These are phyloP conservation scores for Bradypodion ventrale DNA, from an alignment of 2,797 vertebrate species.

Conservation along the genomic window DNA sequence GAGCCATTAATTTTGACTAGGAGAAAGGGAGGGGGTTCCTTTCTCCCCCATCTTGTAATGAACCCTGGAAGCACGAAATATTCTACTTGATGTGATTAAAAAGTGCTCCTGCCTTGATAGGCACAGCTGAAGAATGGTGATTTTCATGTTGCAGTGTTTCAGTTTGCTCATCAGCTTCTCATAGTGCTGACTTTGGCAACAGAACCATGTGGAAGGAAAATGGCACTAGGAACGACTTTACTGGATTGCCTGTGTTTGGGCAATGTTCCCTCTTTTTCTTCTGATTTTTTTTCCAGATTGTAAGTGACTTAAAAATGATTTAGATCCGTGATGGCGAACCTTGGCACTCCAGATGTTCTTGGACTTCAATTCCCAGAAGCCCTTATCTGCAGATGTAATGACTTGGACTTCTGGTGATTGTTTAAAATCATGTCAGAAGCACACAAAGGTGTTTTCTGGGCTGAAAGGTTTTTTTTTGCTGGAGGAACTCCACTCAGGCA, in stretches of 20 bases:
- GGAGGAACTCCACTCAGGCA: too few relatives aligned
- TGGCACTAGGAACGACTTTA: slow-evolving; percentile 29
- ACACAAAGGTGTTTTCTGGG: too few relatives aligned
- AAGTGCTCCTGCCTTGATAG: slow-evolving; percentile 51
- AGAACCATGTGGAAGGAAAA: slow-evolving; percentile 60
- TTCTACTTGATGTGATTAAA: slow-evolving; percentile 49
- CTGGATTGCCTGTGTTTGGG: slow-evolving; percentile 39
- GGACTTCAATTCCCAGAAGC: too few relatives aligned
- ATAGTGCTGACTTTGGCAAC: slow-evolving; percentile 36
- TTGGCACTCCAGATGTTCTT: too few relatives aligned
- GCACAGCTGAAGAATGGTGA: slow-evolving; percentile 45
- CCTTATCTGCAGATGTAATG: too few relatives aligned
- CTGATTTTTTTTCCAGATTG: not conserved
- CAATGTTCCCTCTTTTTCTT: not conserved
- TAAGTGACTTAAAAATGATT: not conserved
- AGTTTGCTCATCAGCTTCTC: slow-evolving; percentile 42
- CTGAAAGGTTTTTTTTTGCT: too few relatives aligned
- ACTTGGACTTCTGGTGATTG: too few relatives aligned
- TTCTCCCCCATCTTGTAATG: slow-evolving; percentile 7
- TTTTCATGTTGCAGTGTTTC: slow-evolving; percentile 62
- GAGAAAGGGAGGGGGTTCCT: slow-evolving; percentile 17
- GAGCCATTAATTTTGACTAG: slow-evolving; percentile 49
- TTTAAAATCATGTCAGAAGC: too few relatives aligned
- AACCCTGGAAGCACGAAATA: slow-evolving; percentile 38
- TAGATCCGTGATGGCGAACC: too few relatives aligned